Percentiles rank a stretch among this genome's conserved stretches.
These are phyloP conservation scores for Agriotes lineatus DNA, from an alignment of 2,888 invertebrate species.

Conservation along the genomic window DNA sequence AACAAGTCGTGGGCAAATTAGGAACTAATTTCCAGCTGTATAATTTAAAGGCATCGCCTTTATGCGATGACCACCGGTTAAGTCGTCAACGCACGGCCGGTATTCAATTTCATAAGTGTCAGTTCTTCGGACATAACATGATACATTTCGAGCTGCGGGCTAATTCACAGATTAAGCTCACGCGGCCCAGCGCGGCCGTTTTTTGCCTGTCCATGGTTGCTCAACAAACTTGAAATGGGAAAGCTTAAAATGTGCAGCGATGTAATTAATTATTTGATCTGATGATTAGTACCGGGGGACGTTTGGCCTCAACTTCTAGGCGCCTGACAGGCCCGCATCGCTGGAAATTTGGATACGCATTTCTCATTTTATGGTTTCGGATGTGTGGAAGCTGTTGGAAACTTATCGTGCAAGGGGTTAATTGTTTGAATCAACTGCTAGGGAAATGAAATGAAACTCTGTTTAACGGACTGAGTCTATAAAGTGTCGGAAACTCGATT, in stretches of 20 bases:
- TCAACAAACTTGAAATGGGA: slow-evolving; percentile 6
- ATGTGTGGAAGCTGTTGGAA: too few species aligned
- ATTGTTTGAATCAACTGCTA: too few species aligned
- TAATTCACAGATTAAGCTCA: slow-evolving; percentile 32
- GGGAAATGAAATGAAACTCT: too few species aligned
- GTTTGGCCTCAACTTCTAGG: slow-evolving; percentile 16
- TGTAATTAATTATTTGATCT: slow-evolving; percentile 47
- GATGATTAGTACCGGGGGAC: slow-evolving; percentile 38
- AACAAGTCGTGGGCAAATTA: slow-evolving; percentile 33
- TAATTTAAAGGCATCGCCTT: slow-evolving; percentile 44
- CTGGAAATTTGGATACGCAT: too few species aligned
- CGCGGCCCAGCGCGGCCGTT: slow-evolving; percentile 5
- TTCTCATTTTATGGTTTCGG: too few species aligned
- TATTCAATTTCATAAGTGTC: slow-evolving; percentile 55
- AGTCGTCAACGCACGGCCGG: slow-evolving; percentile 51
- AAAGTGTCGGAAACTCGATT: too few species aligned
- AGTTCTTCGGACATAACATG: slow-evolving; percentile 49
- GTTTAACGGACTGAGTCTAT: too few species aligned
- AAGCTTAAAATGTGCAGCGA: slow-evolving; percentile 14
- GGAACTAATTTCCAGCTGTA: slow-evolving; percentile 38
- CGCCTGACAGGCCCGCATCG: too few species aligned
- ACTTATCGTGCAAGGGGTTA: too few species aligned
- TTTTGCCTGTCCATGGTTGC: slow-evolving; percentile 7
- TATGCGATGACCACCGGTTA: slow-evolving; percentile 49
- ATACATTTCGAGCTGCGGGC: slow-evolving; percentile 49